phyloP scores from a whole-genome alignment of 1,140 invertebrate species.

The Drosophila elegans region DNA sequence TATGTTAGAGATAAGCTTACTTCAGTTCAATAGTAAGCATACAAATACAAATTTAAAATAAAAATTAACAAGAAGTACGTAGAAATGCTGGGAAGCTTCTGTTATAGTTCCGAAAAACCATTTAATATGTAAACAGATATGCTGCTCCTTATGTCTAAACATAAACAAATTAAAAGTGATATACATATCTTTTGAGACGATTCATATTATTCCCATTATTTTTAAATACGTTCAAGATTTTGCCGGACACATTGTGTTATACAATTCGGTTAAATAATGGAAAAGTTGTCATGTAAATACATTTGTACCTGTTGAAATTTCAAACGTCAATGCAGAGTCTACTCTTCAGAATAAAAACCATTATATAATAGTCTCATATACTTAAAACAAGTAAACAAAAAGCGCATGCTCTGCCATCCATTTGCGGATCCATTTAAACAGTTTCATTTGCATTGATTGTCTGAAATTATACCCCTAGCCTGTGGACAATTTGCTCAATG shows the following conservation, averaged over 20 bases:
- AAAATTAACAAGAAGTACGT: neutral
- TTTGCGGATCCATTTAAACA: conserved; percentile 30
- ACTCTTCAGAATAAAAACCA: conserved; percentile 1
- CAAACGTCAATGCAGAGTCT: neutral
- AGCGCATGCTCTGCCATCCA: conserved; percentile 7
- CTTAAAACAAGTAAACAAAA: conserved; percentile 3
- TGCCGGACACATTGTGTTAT: no score
- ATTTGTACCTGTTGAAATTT: neutral
- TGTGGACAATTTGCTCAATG: conserved; percentile 46
- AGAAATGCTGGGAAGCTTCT: no score
- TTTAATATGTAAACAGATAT: no score
- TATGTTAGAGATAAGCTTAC: neutral
- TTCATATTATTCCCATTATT: no score
- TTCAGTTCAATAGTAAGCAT: neutral
- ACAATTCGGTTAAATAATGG: neutral
- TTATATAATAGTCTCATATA: conserved; percentile 20
- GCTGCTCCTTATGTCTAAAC: no score
- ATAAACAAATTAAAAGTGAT: no score
- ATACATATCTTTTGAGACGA: no score
- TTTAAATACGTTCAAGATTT: no score
- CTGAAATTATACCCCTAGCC: conserved; percentile 23
- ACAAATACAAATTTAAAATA: neutral
- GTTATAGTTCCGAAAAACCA: no score
- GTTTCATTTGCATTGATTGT: conserved; percentile 23
- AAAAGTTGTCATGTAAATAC: neutral